Conservation (phyloP, 2,797 vertebrate genomes). For the Fratercula arctica region DNA sequence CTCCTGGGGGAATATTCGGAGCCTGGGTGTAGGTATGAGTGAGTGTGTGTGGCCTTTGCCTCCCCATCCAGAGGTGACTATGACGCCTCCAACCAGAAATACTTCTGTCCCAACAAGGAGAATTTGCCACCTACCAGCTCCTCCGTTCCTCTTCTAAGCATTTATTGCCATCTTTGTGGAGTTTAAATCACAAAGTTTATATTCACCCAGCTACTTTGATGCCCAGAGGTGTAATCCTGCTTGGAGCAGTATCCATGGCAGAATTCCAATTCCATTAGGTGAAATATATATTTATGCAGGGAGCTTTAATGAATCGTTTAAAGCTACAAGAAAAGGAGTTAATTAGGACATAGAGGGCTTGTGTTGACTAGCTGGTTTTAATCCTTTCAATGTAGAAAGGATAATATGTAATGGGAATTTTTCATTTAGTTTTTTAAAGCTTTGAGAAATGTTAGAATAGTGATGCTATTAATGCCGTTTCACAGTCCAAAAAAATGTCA, state of each 20-base stretch:
- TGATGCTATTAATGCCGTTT: neutral
- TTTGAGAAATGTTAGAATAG: neutral
- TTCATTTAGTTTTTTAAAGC: neutral
- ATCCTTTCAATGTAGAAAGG: conserved; percentile 17
- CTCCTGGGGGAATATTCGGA: neutral
- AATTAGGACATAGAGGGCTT: neutral
- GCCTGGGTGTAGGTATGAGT: rapidly evolving
- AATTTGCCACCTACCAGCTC: neutral
- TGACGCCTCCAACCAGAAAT: neutral
- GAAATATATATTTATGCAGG: neutral
- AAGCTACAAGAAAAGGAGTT: neutral
- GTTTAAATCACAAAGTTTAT: neutral
- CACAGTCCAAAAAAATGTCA: conserved; percentile 3
- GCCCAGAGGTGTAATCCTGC: neutral
- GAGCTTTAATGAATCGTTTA: neutral
- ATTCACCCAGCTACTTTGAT: neutral
- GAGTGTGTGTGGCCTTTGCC: neutral
- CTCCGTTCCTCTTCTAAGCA: neutral
- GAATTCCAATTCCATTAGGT: neutral
- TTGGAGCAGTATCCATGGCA: neutral
- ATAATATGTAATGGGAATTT: neutral
- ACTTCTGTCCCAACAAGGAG: neutral
- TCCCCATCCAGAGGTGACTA: neutral
- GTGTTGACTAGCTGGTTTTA: neutral
- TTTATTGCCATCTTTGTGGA: neutral